Conservation (phyloP, 2,113 vertebrate species). For the Martes martes region DNA sequence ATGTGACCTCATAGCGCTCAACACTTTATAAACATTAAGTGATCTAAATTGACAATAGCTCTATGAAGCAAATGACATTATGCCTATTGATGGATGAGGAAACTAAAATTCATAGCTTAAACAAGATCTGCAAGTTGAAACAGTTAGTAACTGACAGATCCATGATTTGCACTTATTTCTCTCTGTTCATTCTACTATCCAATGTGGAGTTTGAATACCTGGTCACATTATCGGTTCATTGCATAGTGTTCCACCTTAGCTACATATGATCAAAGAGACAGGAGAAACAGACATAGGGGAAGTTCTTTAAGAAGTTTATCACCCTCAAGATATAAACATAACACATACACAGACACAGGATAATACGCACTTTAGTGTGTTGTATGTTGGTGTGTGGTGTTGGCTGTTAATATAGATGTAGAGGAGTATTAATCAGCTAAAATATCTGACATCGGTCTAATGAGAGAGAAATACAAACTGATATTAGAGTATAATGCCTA, state of each 20-base stretch:
- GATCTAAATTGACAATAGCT: not conserved
- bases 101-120: not conserved
- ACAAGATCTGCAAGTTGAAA: not conserved
- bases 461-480: not conserved
- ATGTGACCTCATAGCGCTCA: not conserved
- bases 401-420: not conserved
- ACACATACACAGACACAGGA: not conserved
- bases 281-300: not conserved
- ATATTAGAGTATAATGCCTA: not conserved
- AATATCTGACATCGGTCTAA: not conserved
- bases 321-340: not conserved
- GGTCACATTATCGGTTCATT: fast-evolving
- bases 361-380: not conserved
- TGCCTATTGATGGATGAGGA: not conserved
- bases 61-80: not conserved
- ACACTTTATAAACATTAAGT: not conserved
- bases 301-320: not conserved
- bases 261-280: not conserved
- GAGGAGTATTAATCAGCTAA: not conserved
- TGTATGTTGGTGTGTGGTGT: not conserved
- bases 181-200: not conserved
- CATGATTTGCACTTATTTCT: not conserved
- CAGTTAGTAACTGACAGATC: not conserved
- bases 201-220: not conserved
- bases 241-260: not conserved